These are phyloP conservation scores for Caerostris darwini DNA, from an alignment of 1,140 invertebrate species.

Conservation along the genomic window DNA sequence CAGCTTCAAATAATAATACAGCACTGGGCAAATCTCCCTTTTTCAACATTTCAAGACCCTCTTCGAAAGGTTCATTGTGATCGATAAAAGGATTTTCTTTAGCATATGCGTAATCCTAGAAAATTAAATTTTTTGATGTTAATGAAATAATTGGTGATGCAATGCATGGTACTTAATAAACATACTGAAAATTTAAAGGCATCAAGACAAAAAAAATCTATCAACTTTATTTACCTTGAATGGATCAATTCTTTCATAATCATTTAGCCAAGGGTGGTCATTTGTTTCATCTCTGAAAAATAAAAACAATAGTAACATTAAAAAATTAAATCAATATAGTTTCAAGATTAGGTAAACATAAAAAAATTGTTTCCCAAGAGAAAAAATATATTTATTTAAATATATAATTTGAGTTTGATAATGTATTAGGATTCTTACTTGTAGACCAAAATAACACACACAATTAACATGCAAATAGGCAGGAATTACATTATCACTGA, in stretches of 20 bases:
- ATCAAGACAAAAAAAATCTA: not conserved
- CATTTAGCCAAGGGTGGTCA: constrained; percentile 87
- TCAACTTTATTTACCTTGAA: constrained; percentile 84
- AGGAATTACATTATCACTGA: too few species aligned
- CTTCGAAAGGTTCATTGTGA: constrained; percentile 88
- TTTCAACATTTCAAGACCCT: constrained; percentile 91
- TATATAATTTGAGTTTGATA: too few species aligned
- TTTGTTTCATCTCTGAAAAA: constrained; percentile 80
- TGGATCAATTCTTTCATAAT: constrained; percentile 86
- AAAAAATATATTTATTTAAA: not conserved
- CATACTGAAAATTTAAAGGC: not conserved
- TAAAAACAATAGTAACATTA: not conserved
- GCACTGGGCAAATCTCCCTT: constrained; percentile 96
- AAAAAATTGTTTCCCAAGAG: not conserved
- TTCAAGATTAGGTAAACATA: not conserved
- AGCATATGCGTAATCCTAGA: constrained; percentile 90
- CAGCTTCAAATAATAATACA: constrained; percentile 97
- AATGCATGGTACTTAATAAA: too few species aligned
- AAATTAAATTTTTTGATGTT: constrained; percentile 8
- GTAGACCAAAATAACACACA: too few species aligned
- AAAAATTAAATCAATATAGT: not conserved
- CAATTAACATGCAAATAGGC: too few species aligned
- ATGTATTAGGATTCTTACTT: too few species aligned
- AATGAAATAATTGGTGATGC: too few species aligned
- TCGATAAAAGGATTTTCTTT: constrained; percentile 90